Conservation (phyloP, 2,113 vertebrate genomes). For the Phyllostomus hastatus region DNA sequence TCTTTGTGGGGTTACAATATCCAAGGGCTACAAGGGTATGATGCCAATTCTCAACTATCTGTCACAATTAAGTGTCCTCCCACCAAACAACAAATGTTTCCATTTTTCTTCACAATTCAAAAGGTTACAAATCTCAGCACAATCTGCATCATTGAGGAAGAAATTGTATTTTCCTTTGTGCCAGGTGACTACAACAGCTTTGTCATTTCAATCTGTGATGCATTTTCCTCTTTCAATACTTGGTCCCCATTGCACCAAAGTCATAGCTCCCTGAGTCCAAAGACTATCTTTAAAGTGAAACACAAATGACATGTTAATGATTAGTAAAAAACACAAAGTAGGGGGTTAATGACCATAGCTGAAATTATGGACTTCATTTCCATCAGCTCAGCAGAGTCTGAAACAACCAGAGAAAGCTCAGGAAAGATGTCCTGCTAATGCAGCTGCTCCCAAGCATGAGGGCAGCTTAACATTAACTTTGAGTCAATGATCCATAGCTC, state of each 20-base stretch:
- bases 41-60: not conserved
- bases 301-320: slow-evolving; percentile 76
- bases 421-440: slow-evolving; percentile 58
- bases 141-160: slow-evolving; percentile 47
- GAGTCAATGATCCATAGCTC: not conserved
- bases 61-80: not conserved
- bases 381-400: slow-evolving; percentile 77
- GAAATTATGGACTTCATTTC: slow-evolving; percentile 77
- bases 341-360: slow-evolving; percentile 71
- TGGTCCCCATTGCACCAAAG: slow-evolving; percentile 32
- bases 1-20: not conserved
- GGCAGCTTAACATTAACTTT: slow-evolving; percentile 48
- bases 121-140: slow-evolving; percentile 1
- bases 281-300: slow-evolving; percentile 49
- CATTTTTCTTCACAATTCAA: slow-evolving; percentile 32
- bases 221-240: slow-evolving; percentile 21
- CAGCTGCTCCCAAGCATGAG: slow-evolving; percentile 62
- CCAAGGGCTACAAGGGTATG: not conserved
- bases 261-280: slow-evolving; percentile 56
- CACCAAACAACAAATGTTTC: not conserved
- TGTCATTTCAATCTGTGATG: slow-evolving; percentile 53
- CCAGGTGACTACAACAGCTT: slow-evolving; percentile 58
- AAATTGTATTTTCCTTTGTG: slow-evolving; percentile 63
- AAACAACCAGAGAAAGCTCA: slow-evolving; percentile 61
- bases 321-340: slow-evolving; percentile 77